Percentiles rank a stretch among this genome's conserved stretches.
Evolutionary conservation across 2,113 vertebrate genomes (phyloP).

Genomic region (Pimephales promelas): DNA sequence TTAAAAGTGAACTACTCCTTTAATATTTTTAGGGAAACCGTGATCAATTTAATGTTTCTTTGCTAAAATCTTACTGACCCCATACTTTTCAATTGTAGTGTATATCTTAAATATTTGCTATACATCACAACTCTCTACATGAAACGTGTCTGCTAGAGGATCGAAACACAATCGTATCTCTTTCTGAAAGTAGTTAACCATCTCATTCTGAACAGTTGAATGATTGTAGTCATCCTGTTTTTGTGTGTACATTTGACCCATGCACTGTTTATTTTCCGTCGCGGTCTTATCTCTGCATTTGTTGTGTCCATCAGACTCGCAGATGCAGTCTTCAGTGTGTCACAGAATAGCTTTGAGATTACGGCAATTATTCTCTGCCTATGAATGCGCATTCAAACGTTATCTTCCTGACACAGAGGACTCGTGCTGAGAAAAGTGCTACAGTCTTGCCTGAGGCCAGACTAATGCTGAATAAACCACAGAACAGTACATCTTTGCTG

Average conservation of each 20-base stretch:
- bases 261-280: conserved; percentile 25
- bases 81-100: not conserved
- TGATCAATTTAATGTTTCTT: not conserved
- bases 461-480: not conserved
- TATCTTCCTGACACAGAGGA: conserved; percentile 41
- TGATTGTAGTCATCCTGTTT: not conserved
- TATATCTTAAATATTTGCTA: not conserved
- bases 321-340: conserved; percentile 25
- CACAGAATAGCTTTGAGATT: conserved; percentile 40
- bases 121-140: not conserved
- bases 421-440: not conserved
- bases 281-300: conserved; percentile 15
- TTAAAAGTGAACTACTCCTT: no score
- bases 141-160: not conserved
- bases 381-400: conserved; percentile 30
- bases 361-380: conserved; percentile 16
- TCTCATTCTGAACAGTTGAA: not conserved
- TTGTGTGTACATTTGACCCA: not conserved
- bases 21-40: no score
- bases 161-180: not conserved
- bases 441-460: not conserved
- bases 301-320: conserved; percentile 8
- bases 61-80: not conserved
- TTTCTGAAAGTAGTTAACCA: not conserved
- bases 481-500: not conserved